These are phyloP conservation scores for Onthophagus taurus DNA, from an alignment of 1,140 invertebrate genomes.

Conservation along the genomic window DNA sequence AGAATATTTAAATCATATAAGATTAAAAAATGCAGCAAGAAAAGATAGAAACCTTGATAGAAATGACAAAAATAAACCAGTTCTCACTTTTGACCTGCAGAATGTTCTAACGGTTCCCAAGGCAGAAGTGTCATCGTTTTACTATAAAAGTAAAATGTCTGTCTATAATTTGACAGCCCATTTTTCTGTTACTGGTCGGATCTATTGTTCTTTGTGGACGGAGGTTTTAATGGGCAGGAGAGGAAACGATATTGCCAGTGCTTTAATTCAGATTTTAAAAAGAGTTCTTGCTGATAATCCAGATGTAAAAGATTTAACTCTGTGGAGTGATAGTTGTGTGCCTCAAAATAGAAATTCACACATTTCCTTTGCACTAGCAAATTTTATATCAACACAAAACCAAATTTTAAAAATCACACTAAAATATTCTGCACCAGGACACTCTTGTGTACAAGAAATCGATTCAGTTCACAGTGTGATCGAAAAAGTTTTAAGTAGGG, in stretches of 20 bases:
- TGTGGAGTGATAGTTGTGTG: constrained; percentile 28
- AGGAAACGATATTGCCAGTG: constrained; percentile 26
- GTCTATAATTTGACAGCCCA: constrained; percentile 26
- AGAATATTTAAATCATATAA: constrained; percentile 2
- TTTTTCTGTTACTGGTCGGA: constrained; percentile 15
- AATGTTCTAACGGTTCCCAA: constrained; percentile 25
- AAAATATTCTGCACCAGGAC: constrained; percentile 28
- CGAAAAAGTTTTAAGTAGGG: background rate
- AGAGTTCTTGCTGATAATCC: background rate
- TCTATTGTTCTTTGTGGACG: constrained; percentile 24
- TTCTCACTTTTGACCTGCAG: constrained; percentile 24
- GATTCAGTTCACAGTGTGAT: constrained; percentile 5
- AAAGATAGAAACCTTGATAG: constrained; percentile 15
- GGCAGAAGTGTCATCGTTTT: constrained; percentile 21
- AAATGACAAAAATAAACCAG: constrained; percentile 9
- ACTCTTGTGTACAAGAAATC: constrained; percentile 24
- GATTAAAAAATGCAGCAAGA: background rate
- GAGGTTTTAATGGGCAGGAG: constrained; percentile 19
- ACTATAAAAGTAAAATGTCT: constrained; percentile 22
- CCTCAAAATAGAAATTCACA: constrained; percentile 28
- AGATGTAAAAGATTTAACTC: constrained; percentile 16
- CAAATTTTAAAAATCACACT: constrained; percentile 19
- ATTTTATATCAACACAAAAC: constrained; percentile 19
- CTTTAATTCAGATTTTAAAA: constrained; percentile 7
- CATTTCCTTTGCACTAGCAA: constrained; percentile 19